A percentile compares a stretch with the other conserved stretches of the same genome.
phyloP scores from a whole-genome alignment of 2,113 vertebrate species.

The Phycodurus eques region DNA sequence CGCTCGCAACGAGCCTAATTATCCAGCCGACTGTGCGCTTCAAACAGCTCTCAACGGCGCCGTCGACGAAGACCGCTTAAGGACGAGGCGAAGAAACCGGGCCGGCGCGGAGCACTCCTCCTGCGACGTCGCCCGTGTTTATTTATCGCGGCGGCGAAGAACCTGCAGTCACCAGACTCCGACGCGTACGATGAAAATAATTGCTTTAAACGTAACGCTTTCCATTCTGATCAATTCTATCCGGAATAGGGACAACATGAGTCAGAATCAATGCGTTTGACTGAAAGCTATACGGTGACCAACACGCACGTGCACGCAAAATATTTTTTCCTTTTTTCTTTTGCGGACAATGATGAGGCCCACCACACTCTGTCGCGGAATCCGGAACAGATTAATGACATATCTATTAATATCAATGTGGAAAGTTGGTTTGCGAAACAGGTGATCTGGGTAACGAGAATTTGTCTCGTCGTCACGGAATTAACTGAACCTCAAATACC shows the following conservation, averaged over 20 bases:
- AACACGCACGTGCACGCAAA: not conserved
- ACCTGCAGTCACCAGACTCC: constrained; percentile 29
- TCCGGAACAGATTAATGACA: no score
- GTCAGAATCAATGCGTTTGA: constrained; percentile 48
- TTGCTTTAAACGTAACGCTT: constrained; percentile 35
- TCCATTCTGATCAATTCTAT: constrained; percentile 11
- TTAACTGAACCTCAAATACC: no score
- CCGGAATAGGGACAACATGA: constrained; percentile 37
- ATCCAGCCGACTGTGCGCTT: constrained; percentile 64
- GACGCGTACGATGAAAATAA: constrained; percentile 44
- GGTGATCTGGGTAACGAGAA: no score
- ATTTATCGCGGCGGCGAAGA: constrained; percentile 48
- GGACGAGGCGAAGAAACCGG: constrained; percentile 47
- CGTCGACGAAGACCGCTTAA: constrained; percentile 28
- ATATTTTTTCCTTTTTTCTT: not conserved
- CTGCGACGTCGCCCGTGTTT: constrained; percentile 23
- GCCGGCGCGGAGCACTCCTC: constrained; percentile 41
- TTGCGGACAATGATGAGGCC: no score
- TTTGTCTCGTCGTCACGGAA: no score
- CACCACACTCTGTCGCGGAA: no score
- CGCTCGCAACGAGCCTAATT: constrained; percentile 65
- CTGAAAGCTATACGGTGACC: constrained; percentile 27
- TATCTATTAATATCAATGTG: no score
- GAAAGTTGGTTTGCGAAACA: no score
- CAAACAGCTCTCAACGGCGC: constrained; percentile 32